Base-by-base conservation (phyloP, 1,140 invertebrate species). In the Cotesia glomerata region DNA sequence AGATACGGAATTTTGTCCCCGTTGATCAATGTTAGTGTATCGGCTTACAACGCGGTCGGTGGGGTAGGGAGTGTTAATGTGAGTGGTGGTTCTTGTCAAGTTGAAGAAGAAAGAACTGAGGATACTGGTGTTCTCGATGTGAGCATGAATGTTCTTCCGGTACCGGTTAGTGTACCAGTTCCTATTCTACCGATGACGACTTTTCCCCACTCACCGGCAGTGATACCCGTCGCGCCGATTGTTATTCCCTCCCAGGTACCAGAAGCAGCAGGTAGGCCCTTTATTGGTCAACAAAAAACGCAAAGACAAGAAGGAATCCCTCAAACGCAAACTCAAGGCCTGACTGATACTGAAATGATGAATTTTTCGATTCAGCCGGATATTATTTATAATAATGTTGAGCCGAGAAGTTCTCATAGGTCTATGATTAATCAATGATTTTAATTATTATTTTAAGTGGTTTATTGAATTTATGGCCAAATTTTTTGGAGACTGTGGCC, bases 1-100 rank as follows among this genome's bases (percentile, higher is more conserved):
- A 89, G 93, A 83, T 93, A 94, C 79, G 94, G 93, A 5, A 89
- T 94, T 14, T 83, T 94, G 39, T 91, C 92, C 64, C 90, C 91
- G 65, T 66, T 91, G 75, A 86, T 91, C 59, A 91, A 90, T 81
- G 89, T 91, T 78, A 89, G 88, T 86, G 74, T 74, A 51, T 77
- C 83, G 1, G 86, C 87, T 72, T 84, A 83, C 71, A 32, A 78
- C 1, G 85, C 81, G 71, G 74, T 79, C 5, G 84, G 81, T 34
- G 80, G 81, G 54, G 73, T 75, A 13, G 35, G 73, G 2, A 77
- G 67, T 1, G 73, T 76, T 11, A 84, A 81, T 71, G 81, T 83
- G 7, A 83, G 80, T 71, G 86, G 82, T 71, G 74, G 82, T 7
- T 82, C 81, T 5, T 76, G 77, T 5, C 59, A 74, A 8, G 56